A percentile compares a stretch with the other conserved stretches of the same genome.
Evolutionary conservation across 2,113 vertebrate species (phyloP).

Genomic region (Eleginops maclovinus): DNA sequence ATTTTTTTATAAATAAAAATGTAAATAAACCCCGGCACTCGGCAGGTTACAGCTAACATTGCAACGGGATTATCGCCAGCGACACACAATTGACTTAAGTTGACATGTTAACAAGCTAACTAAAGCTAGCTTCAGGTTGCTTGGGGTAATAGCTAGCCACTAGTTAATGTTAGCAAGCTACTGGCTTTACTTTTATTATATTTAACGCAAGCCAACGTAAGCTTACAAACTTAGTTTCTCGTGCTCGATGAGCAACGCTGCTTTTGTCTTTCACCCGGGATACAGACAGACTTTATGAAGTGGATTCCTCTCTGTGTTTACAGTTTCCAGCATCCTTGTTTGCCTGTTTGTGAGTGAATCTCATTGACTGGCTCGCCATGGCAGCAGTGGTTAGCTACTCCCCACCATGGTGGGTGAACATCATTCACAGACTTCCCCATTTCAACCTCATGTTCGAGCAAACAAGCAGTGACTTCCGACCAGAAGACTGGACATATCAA

Average conservation of each 20-base stretch:
- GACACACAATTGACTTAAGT: conserved; percentile 1
- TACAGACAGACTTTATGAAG: conserved; percentile 41
- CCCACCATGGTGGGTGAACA: conserved; percentile 96
- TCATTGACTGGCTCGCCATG: conserved; percentile 74
- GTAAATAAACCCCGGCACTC: not conserved
- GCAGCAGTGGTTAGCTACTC: conserved; percentile 93
- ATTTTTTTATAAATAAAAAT: not conserved
- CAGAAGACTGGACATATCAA: conserved; percentile 92
- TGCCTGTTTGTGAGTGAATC: conserved; percentile 28
- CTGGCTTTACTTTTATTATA: not conserved
- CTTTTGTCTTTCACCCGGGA: conserved; percentile 2
- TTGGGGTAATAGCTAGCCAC: conserved; percentile 5
- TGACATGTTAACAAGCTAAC: conserved; percentile 43
- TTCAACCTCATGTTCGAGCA: conserved; percentile 91
- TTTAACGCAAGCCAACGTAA: not conserved
- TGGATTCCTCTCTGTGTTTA: conserved; percentile 30
- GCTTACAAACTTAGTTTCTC: not conserved
- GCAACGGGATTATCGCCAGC: not conserved
- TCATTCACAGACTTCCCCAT: conserved; percentile 94
- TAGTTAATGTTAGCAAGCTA: conserved; percentile 24
- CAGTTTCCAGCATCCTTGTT: conserved; percentile 41
- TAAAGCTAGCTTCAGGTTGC: conserved; percentile 23
- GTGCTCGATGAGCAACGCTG: not conserved
- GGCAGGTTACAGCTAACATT: not conserved
- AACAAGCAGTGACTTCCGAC: conserved; percentile 91